These are phyloP conservation scores for Sternotherus odoratus DNA, from an alignment of 2,797 vertebrate genomes.

Conservation along the genomic window DNA sequence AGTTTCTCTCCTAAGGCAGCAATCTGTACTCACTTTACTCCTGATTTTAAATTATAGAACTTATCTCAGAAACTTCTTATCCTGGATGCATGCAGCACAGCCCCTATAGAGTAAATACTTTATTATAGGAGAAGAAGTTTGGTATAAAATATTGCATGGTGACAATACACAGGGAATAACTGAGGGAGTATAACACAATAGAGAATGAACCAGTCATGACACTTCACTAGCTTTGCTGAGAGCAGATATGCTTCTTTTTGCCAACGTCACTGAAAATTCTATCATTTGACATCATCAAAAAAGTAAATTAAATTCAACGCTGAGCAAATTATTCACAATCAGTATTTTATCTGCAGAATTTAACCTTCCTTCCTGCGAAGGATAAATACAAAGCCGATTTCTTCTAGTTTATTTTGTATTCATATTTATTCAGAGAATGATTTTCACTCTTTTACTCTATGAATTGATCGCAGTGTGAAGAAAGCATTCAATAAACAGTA, in stretches of 20 bases:
- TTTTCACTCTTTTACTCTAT: constrained; percentile 9
- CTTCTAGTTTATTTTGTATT: constrained; percentile 16
- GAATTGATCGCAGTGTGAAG: constrained; percentile 24
- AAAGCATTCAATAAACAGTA: constrained; percentile 3
- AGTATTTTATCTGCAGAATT: neutral
- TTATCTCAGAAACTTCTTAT: constrained; percentile 25
- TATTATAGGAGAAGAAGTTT: constrained; percentile 53
- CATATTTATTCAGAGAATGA: constrained; percentile 3
- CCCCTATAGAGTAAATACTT: constrained; percentile 47
- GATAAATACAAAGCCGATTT: neutral
- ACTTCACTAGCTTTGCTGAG: neutral
- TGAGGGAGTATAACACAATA: neutral
- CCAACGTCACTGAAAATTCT: constrained; percentile 49
- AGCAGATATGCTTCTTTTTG: constrained; percentile 27
- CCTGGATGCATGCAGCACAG: neutral
- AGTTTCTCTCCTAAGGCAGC: constrained; percentile 35
- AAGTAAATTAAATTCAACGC: constrained; percentile 26
- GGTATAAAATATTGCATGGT: constrained; percentile 55
- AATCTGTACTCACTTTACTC: constrained; percentile 36
- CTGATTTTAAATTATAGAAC: constrained; percentile 41
- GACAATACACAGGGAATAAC: constrained; percentile 10
- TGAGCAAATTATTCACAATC: constrained; percentile 6
- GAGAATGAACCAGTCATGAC: constrained; percentile 36
- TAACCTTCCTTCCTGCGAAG: neutral
- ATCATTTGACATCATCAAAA: constrained; percentile 35